Base-by-base conservation (phyloP, 1,140 invertebrate species). In the Scaptodrosophila lebanonensis region DNA sequence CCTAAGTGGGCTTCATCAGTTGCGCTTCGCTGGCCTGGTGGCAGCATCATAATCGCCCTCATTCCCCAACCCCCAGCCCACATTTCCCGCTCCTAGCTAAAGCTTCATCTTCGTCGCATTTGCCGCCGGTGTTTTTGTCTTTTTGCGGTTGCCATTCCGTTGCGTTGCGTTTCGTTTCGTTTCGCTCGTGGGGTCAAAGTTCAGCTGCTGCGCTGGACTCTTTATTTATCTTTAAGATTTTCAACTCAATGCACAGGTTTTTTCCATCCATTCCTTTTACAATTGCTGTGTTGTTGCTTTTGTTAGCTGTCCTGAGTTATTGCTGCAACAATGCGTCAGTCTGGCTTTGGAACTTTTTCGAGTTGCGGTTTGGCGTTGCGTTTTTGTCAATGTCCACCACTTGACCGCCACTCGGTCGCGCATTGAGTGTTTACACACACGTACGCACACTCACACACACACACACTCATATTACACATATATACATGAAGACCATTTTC, bases 151-250 rank as follows among this genome's bases (percentile, higher is more conserved):
- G 47, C 27, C 13, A 20, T 48, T 36, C 9, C 8, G 12, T n/a
- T 4, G 6, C 20, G 16, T 38, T 43, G 35, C 13, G 22, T 6
- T 52, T 33, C 27, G 3, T 16, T 20, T 73, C 62, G n/a, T n/a
- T n/a, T n/a, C n/a, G n/a, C n/a, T n/a, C n/a, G 82, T 79, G 69
- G 75, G 75, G 75, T 79, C 75, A 79, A 79, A 82, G 75, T 73
- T 79, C 75, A 62, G 65, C 33, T 60, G 25, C 43, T 40, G 65
- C 56, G 38, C 32, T 12, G n/a, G 50, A 45, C 53, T 77, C 59
- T 54, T 69, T 85, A 85, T 85, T 85, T 85, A 83, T 85, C 83
- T 85, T 85, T 85, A 85, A 85, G 83, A 85, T 85, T 85, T 83
- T 82, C 58, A 61, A 54, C 59, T 67, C 59, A 60, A 45, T 70